Evolutionary conservation across 2,888 invertebrate genomes (phyloP), one percentile per base, ranked within the genome.

Genomic region (Corythucha ciliata): DNA sequence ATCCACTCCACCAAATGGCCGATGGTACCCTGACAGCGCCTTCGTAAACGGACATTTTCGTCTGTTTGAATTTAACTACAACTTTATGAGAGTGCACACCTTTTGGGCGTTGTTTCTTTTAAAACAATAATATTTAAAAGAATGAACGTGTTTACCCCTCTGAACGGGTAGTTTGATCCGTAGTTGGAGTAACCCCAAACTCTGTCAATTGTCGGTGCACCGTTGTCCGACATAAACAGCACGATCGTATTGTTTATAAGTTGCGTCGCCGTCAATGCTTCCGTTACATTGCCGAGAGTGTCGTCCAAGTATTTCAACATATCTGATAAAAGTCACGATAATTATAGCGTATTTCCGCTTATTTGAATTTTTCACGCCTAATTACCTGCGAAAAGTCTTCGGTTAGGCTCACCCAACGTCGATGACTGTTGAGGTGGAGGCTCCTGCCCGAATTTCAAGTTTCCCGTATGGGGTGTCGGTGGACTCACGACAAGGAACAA

Each of bases 261-360:
- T 34, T 70, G 69, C 33, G 65, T 66, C 3, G 68, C 64, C 29
- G 73, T 69, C 52, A 81, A 66, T 12, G 74, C 70, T 20, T 16
- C 16, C 4, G 60, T 45, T 7, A 60, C 29, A 29, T 52, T 53
- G 3, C 60, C 61, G 0, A 61, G 57, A 1, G 61, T 57, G 49
- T 83, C 78, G 65, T 94, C 94, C 61, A 94, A 69, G 59, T 81
- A 81, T 24, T 83, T 78, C 2, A 90, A 75, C 79, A 91, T 85
- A 12, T 84, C 91, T 84, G 66, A 52, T 73, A 74, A 54, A 39
- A 18, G 6, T 14, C n/a, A n/a, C n/a, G n/a, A n/a, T n/a, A n/a
- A n/a, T n/a, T n/a, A n/a, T n/a, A n/a, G n/a, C n/a, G n/a, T n/a
- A n/a, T n/a, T n/a, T n/a, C n/a, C n/a, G n/a, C n/a, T n/a, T n/a